phyloP scores from a whole-genome alignment of 2,113 vertebrate genomes.

The Phocoena sinus region DNA sequence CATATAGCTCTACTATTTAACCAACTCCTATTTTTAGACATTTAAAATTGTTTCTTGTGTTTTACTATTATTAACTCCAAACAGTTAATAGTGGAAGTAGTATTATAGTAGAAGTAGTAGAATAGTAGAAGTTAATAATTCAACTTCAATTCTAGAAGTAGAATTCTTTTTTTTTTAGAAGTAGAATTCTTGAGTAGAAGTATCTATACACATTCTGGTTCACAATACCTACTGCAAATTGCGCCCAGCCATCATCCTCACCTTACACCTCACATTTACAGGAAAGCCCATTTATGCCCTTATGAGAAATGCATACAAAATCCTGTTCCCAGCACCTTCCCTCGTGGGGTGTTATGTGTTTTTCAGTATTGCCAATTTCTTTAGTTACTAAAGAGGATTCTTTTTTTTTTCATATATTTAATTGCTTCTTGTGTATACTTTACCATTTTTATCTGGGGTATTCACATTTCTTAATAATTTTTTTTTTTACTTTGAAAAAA shows the following conservation, averaged over 20 bases:
- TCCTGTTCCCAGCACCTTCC: neutral
- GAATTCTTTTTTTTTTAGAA: neutral
- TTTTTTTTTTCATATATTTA: neutral
- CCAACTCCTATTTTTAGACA: neutral
- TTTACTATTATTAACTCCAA: constrained; percentile 23
- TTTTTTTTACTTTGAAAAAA: neutral
- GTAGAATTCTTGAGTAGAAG: neutral
- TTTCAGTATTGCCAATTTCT: neutral
- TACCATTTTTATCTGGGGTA: neutral
- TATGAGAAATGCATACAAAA: neutral
- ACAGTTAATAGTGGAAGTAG: neutral
- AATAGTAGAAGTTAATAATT: too few relatives aligned
- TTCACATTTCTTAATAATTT: neutral
- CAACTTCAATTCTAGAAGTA: neutral
- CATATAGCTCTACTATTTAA: neutral
- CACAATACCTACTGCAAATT: neutral
- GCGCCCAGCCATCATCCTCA: rapidly evolving
- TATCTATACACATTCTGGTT: neutral
- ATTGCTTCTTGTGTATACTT: neutral
- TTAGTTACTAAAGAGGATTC: neutral
- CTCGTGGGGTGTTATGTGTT: neutral
- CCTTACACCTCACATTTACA: neutral
- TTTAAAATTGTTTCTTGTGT: neutral
- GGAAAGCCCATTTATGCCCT: neutral
- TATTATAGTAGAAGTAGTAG: too few relatives aligned